Evolutionary conservation across 2,888 invertebrate genomes (phyloP), one percentile per base, ranked within the genome.

Genomic region (Phortica magna): DNA sequence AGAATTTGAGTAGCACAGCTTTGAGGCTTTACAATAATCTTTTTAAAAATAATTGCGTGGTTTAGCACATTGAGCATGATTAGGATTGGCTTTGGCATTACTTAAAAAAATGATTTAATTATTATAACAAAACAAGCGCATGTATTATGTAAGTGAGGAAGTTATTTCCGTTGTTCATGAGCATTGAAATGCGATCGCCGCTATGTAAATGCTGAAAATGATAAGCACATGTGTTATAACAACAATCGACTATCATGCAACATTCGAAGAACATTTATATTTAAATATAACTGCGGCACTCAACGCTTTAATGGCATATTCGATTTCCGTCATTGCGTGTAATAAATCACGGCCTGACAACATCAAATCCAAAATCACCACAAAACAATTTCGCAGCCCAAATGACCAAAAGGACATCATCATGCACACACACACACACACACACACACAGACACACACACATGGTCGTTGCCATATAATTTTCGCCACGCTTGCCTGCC

Each of bases 271-370:
- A 31, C 68, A 68, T 68, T 68, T 43, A 43, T 43, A 68, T 68
- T 68, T 68, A 41, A 68, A 68, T 68, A 43, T 10, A 68, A 19
- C 68, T 22, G 17, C 71, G 22, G 12, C 71, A 71, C n/a, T 22
- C 59, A 19, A 19, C 59, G 17, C 79, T 84, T 82, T 85, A 87
- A 85, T 84, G 84, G 81, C 81, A 84, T 84, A 83, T 80, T 86
- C 86, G 85, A 85, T 85, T 85, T 87, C 77, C 75, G 72, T 73
- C 68, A 73, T 73, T 74, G 78, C 76, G 75, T 71, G 80, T 82
- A 83, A 88, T 88, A 88, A 88, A 88, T 88, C 87, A 88, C 85
- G 79, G 81, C 76, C 82, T 84, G 83, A 85, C 83, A 82, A 82
- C 85, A 84, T 83, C 88, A 86, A 87, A 84, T 79, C 75, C 77